Evolutionary conservation across 2,113 vertebrate species (phyloP).

Genomic region (Myotis lucifugus): DNA sequence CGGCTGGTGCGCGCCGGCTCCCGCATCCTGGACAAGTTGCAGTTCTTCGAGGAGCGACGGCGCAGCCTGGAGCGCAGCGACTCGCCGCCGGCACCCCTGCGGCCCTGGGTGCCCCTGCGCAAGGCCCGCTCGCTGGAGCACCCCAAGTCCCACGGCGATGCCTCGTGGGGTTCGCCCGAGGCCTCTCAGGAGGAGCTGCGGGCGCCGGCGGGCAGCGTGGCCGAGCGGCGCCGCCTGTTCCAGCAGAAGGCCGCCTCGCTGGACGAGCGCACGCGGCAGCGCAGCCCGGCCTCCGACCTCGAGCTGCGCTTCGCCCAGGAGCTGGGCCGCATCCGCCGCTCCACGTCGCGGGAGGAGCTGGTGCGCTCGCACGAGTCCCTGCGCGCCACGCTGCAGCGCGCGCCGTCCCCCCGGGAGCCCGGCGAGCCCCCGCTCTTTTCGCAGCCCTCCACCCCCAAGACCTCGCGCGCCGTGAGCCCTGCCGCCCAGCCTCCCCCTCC

Average conservation of each 20-base stretch:
- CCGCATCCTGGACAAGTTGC: conserved; percentile 94
- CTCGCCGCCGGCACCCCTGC: conserved; percentile 87
- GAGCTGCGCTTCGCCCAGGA: conserved; percentile 96
- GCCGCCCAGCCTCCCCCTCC: conserved; percentile 77
- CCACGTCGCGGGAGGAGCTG: conserved; percentile 88
- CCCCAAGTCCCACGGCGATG: conserved; percentile 85
- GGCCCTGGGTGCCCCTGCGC: conserved; percentile 93
- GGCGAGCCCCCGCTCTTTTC: conserved; percentile 77
- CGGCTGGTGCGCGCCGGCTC: conserved; percentile 93
- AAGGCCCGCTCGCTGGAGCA: conserved; percentile 93
- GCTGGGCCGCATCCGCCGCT: conserved; percentile 94
- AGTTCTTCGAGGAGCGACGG: conserved; percentile 93
- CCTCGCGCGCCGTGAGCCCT: conserved; percentile 71
- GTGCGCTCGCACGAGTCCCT: conserved; percentile 88
- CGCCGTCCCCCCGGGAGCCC: conserved; percentile 82
- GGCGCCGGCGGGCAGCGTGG: conserved; percentile 85
- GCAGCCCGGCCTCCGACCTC: conserved; percentile 92
- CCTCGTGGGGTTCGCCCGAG: conserved; percentile 84
- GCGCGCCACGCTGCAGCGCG: conserved; percentile 80
- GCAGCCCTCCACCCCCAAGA: conserved; percentile 67
- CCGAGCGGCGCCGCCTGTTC: conserved; percentile 90
- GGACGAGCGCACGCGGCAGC: conserved; percentile 90
- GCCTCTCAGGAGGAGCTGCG: conserved; percentile 91
- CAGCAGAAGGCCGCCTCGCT: conserved; percentile 94
- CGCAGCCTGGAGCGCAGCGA: conserved; percentile 93